These are phyloP conservation scores for Phymastichus coffea DNA, from an alignment of 1,140 invertebrate genomes.

Conservation along the genomic window DNA sequence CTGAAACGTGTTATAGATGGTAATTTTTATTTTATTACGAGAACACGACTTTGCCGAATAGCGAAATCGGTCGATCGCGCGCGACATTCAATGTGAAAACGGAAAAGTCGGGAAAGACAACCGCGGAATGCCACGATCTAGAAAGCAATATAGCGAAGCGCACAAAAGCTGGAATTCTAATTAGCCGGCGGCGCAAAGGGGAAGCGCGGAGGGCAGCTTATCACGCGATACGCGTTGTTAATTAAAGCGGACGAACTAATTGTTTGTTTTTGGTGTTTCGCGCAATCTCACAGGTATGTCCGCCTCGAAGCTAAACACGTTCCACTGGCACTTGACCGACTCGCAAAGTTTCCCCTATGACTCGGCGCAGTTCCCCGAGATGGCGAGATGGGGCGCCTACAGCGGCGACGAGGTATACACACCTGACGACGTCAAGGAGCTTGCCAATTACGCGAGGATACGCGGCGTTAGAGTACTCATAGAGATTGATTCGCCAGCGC, in stretches of 20 bases:
- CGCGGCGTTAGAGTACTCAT: constrained; percentile 75
- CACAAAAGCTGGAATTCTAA: no score
- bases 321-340: constrained; percentile 86
- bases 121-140: no score
- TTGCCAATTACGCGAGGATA: constrained; percentile 71
- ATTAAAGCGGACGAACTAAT: no score
- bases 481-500: constrained; percentile 83
- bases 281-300: constrained; percentile 64
- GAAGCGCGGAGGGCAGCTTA: no score
- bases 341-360: constrained; percentile 83
- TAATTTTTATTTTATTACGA: neutral
- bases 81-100: no score
- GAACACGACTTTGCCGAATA: no score
- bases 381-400: constrained; percentile 75
- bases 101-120: no score
- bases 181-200: no score
- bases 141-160: no score
- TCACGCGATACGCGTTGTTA: no score
- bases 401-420: constrained; percentile 69
- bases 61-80: no score
- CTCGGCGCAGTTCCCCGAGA: constrained; percentile 69
- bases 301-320: constrained; percentile 78
- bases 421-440: constrained; percentile 65
- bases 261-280: no score
- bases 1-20: constrained; percentile 74